Percentiles rank a stretch among this genome's conserved stretches.
Conservation (phyloP, 37 sponge, comb jelly and placozoan species). For the Ianthella basta region DNA sequence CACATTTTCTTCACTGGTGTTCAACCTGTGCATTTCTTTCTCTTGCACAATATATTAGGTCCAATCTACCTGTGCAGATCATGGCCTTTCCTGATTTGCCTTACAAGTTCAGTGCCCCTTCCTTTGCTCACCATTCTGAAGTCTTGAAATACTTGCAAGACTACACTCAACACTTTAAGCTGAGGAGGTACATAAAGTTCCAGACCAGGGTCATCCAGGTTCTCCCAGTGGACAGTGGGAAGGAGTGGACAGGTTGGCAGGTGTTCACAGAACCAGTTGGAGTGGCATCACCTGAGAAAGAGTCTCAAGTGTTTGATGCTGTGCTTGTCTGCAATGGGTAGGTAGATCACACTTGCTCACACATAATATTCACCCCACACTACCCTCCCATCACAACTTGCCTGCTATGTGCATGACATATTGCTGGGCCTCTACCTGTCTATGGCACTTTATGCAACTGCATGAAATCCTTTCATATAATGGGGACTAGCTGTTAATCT, state of each 20-base stretch:
- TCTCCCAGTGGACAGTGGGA: conserved; percentile 25
- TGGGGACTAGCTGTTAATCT: too few relatives aligned
- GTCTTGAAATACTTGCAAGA: conserved; percentile 61
- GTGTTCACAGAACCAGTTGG: conserved; percentile 32
- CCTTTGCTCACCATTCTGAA: conserved; percentile 64
- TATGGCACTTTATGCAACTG: too few relatives aligned
- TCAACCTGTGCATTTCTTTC: too few relatives aligned
- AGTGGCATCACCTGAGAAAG: neutral
- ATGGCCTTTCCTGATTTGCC: conserved; percentile 79
- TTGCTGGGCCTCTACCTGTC: too few relatives aligned
- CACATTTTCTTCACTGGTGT: too few relatives aligned
- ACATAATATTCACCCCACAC: neutral
- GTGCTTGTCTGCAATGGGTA: conserved; percentile 89
- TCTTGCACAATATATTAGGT: conserved; percentile 45
- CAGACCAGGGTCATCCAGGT: conserved; percentile 53
- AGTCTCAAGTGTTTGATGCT: conserved; percentile 53
- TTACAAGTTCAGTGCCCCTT: conserved; percentile 54
- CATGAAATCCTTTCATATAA: too few relatives aligned
- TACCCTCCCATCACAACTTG: neutral
- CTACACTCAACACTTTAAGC: conserved; percentile 56
- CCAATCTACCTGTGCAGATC: conserved; percentile 79
- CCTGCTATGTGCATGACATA: too few relatives aligned
- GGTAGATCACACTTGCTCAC: neutral
- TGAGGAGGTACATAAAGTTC: conserved; percentile 53
- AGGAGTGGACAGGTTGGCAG: conserved; percentile 40